Evolutionary conservation across 2,113 vertebrate genomes (phyloP).

Genomic region (Colinus virginianus): DNA sequence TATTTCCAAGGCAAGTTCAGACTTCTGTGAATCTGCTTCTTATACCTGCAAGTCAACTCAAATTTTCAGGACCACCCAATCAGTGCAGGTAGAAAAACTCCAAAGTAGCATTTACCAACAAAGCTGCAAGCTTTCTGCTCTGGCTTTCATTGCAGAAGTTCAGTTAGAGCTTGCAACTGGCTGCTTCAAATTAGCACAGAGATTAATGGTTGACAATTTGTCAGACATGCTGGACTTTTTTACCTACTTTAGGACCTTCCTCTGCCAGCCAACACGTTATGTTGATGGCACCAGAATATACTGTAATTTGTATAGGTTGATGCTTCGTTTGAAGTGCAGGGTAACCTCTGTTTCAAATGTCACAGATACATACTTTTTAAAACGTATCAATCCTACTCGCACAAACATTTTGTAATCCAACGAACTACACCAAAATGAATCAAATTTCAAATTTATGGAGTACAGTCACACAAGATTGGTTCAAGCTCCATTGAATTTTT

Average conservation of each 20-base stretch:
- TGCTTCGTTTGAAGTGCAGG: neutral
- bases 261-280: neutral
- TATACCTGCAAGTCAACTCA: neutral
- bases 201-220: neutral
- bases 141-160: neutral
- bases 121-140: neutral
- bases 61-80: neutral
- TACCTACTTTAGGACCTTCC: neutral
- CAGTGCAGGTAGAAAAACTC: neutral
- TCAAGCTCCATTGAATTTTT: neutral
- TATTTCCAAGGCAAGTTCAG: neutral
- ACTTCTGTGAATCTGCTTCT: neutral
- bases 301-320: neutral
- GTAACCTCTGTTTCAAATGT: neutral
- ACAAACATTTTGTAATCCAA: neutral
- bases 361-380: fast-evolving
- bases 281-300: neutral
- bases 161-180: neutral
- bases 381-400: neutral
- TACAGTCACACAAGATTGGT: neutral
- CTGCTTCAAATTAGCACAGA: neutral
- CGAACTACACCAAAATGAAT: neutral
- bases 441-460: neutral
- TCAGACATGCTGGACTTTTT: neutral
- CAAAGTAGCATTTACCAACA: neutral